Percentiles rank a stretch among this genome's conserved stretches.
These are phyloP conservation scores for Phallusia fumigata DNA, from an alignment of 23 tunicate species.

Conservation along the genomic window DNA sequence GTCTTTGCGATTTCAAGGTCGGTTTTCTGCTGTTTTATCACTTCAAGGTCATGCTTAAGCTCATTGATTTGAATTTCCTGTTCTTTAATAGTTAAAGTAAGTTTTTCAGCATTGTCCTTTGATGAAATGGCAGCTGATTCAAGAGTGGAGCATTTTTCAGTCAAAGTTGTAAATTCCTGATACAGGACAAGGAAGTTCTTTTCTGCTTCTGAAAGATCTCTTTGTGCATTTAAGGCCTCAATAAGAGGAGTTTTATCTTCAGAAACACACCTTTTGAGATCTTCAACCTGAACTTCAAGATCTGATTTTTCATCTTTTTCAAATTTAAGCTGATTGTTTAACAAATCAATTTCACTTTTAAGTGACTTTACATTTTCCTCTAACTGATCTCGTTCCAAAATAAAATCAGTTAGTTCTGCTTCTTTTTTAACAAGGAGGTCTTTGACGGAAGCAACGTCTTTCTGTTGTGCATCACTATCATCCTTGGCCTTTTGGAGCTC, in stretches of 20 bases:
- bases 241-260: slow-evolving; percentile 16
- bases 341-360: background rate
- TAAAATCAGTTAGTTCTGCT: background rate
- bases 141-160: background rate
- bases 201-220: slow-evolving; percentile 38
- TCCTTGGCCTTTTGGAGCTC: background rate
- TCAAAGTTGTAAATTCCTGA: slow-evolving; percentile 13
- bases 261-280: slow-evolving; percentile 15
- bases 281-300: slow-evolving; percentile 19
- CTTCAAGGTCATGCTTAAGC: background rate
- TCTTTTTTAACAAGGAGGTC: background rate
- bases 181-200: slow-evolving; percentile 35
- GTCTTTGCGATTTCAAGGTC: background rate
- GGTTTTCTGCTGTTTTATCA: background rate
- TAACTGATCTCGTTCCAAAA: background rate
- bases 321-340: background rate
- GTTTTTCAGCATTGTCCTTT: background rate
- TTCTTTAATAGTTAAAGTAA: background rate
- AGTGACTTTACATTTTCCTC: background rate
- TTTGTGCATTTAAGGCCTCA: slow-evolving; percentile 26
- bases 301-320: background rate
- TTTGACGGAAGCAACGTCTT: background rate
- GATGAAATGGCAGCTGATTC: background rate
- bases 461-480: background rate
- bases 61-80: background rate